A percentile compares a stretch with the other conserved stretches of the same genome.
These are phyloP conservation scores for Aptenodytes patagonicus DNA, from an alignment of 2,113 vertebrate species.

Conservation along the genomic window DNA sequence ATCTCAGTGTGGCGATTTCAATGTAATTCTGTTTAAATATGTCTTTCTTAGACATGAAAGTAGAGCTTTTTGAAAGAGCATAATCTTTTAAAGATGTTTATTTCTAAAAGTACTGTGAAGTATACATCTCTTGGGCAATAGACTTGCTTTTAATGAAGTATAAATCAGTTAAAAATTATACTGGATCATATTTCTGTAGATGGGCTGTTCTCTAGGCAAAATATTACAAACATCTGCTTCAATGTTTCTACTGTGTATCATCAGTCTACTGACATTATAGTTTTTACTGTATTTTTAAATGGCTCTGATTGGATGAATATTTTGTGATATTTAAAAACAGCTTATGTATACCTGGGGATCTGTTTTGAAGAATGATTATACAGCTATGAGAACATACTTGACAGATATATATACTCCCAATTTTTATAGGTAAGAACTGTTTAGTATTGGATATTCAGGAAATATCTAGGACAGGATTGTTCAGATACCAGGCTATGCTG, in stretches of 20 bases:
- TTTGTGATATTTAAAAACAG: slow-evolving; percentile 7
- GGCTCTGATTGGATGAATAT: background rate
- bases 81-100: slow-evolving; percentile 33
- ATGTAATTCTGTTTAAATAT: background rate
- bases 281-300: slow-evolving; percentile 4
- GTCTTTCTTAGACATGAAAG: background rate
- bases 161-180: slow-evolving; percentile 61
- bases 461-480: background rate
- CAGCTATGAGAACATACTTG: background rate
- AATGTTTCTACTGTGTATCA: background rate
- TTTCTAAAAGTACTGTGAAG: slow-evolving; percentile 29
- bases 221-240: slow-evolving; percentile 31
- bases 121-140: slow-evolving; percentile 11
- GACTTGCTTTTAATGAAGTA: slow-evolving; percentile 53
- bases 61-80: background rate
- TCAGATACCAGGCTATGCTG: background rate
- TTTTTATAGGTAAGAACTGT: background rate
- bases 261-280: background rate
- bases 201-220: slow-evolving; percentile 17
- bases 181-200: slow-evolving; percentile 19
- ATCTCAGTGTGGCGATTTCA: background rate
- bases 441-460: background rate
- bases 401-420: background rate
- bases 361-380: background rate
- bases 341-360: background rate